Evolutionary conservation across 1,140 invertebrate species (phyloP).

Genomic region (Fopius arisanus): DNA sequence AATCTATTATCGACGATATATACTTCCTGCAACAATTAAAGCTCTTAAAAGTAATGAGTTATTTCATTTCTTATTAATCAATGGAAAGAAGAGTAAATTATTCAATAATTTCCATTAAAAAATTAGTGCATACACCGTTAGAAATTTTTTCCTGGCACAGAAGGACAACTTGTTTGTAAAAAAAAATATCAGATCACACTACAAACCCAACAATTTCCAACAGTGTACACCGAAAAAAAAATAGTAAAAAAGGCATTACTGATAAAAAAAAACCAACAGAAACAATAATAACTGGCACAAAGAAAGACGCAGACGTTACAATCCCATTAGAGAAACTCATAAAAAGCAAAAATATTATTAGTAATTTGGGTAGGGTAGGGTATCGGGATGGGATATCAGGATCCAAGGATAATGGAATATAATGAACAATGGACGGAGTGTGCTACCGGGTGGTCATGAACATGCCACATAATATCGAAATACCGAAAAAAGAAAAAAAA

Average conservation of each 20-base stretch:
- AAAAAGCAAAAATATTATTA: slow-evolving; percentile 40
- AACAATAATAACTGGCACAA: slow-evolving; percentile 28
- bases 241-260: slow-evolving; percentile 28
- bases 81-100: neutral
- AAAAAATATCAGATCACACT: neutral
- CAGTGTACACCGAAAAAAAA: neutral
- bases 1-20: neutral
- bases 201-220: neutral
- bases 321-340: slow-evolving; percentile 39
- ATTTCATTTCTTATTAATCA: neutral
- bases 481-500: slow-evolving; percentile 37
- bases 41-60: slow-evolving; percentile 1
- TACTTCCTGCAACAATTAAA: slow-evolving; percentile 6
- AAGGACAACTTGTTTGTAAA: too few relatives aligned
- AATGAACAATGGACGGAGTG: slow-evolving; percentile 36
- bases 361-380: slow-evolving; percentile 24
- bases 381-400: slow-evolving; percentile 13
- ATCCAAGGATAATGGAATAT: slow-evolving; percentile 13
- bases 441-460: slow-evolving; percentile 51
- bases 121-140: neutral
- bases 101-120: too few relatives aligned
- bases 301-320: slow-evolving; percentile 40
- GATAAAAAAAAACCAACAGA: slow-evolving; percentile 26
- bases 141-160: neutral
- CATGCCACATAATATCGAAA: slow-evolving; percentile 51